phyloP scores from a whole-genome alignment of 2,113 vertebrate genomes.

The Enhydra lutris region DNA sequence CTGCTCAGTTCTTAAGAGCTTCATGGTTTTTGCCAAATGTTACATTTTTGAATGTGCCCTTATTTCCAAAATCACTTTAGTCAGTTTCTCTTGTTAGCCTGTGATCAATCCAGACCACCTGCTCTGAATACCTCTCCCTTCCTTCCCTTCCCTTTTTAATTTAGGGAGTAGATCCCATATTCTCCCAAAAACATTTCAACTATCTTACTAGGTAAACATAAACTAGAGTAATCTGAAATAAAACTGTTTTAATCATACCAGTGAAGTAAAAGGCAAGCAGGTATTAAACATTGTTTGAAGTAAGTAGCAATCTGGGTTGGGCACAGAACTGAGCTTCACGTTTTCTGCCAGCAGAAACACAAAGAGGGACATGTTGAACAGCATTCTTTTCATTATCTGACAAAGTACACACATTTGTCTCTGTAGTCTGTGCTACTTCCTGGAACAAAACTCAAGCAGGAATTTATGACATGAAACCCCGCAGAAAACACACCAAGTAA shows the following conservation, averaged over 20 bases:
- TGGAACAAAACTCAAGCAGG: constrained; percentile 11
- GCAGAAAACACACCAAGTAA: neutral
- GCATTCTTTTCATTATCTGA: constrained; percentile 49
- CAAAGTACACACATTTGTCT: constrained; percentile 42
- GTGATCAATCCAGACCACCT: neutral
- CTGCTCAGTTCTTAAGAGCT: neutral
- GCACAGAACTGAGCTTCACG: neutral
- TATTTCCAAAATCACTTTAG: neutral
- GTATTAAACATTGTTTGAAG: neutral
- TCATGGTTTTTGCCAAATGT: neutral
- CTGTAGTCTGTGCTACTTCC: constrained; percentile 1
- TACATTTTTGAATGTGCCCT: neutral
- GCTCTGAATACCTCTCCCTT: neutral
- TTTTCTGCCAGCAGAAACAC: constrained; percentile 8
- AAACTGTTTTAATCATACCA: neutral
- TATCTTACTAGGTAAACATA: neutral
- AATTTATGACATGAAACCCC: constrained; percentile 7
- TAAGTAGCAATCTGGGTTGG: neutral
- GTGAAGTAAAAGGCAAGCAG: neutral
- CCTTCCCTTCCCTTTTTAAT: neutral
- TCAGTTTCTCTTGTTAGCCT: neutral
- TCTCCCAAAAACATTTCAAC: neutral
- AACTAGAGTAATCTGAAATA: neutral
- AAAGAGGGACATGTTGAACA: constrained; percentile 26
- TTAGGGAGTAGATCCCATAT: neutral